phyloP scores from a whole-genome alignment of 2,113 vertebrate species.

The Octodon degus region DNA sequence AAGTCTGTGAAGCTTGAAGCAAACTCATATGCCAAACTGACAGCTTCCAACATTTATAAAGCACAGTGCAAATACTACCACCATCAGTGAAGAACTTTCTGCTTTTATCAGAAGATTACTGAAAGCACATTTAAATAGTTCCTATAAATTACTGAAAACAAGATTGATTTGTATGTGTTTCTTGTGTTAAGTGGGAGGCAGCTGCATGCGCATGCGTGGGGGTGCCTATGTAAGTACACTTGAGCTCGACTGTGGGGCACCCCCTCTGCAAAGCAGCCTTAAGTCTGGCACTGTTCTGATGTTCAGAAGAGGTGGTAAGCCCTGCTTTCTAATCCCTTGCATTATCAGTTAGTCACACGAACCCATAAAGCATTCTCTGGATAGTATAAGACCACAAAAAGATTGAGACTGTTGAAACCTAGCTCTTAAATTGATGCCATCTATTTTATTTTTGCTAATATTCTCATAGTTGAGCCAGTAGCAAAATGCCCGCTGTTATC shows the following conservation, averaged over 20 bases:
- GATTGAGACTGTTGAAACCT: neutral
- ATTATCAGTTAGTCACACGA: neutral
- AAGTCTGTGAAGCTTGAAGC: neutral
- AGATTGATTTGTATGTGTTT: neutral
- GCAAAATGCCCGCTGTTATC: neutral
- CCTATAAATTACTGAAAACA: neutral
- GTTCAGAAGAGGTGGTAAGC: neutral
- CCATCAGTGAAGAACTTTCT: neutral
- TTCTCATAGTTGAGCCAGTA: neutral
- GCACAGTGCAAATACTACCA: neutral
- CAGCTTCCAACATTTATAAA: neutral
- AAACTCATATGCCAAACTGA: constrained; percentile 14
- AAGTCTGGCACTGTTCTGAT: neutral
- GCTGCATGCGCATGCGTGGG: neutral
- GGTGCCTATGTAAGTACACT: neutral
- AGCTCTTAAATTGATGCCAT: neutral
- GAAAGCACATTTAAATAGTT: neutral
- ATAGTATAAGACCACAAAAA: neutral
- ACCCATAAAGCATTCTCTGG: neutral
- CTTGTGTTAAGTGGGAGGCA: neutral
- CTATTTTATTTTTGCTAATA: neutral
- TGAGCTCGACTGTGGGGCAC: neutral
- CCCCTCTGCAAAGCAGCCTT: neutral
- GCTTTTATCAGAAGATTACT: constrained; percentile 24
- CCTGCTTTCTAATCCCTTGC: neutral